Evolutionary conservation across 2,888 invertebrate genomes (phyloP), one percentile per base, ranked within the genome.

Genomic region (Heliothis peltigera): DNA sequence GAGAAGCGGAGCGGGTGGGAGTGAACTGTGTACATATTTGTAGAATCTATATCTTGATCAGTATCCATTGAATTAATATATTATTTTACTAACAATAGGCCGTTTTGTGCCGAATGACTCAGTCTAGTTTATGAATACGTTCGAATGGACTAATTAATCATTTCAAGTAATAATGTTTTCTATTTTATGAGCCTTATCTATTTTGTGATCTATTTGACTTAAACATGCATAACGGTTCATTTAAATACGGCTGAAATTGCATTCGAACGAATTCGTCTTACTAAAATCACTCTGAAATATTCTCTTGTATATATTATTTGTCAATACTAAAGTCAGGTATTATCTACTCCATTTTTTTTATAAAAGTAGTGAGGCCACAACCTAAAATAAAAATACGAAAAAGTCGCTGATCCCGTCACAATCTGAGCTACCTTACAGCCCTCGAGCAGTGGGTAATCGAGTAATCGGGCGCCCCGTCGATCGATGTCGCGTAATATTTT

Each of bases 391-490:
- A 52, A 77, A 67, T 59, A 35, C 51, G 47, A 55, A 68, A 75
- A 68, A 75, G 62, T 70, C 79, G 75, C 79, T 77, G 48, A 52
- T 72, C 62, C 49, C 59, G 62, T 53, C 67, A 78, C 69, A 51
- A 70, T 56, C 54, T 19, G 58, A 54, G 67, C 80, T 78, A 77
- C 78, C 76, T 80, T 73, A 79, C 68, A 77, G 70, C 73, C 77
- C 80, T 76, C 78, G 67, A 84, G 81, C 85, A 80, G 78, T 84
- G 80, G 81, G 86, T 83, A 84, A 87, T 82, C 85, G 81, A 81
- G 81, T 85, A 83, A 87, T 86, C 80, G 81, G 84, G 74, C 86
- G 62, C 86, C 87, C 88, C 83, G 87, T 77, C 62, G 88, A 79
- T 80, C 68, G 73, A 77, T 77, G 81, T 82, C 83, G 79, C 83